Conservation (phyloP, 37 sponge, comb jelly and placozoan genomes). For the Geodia barretti region DNA sequence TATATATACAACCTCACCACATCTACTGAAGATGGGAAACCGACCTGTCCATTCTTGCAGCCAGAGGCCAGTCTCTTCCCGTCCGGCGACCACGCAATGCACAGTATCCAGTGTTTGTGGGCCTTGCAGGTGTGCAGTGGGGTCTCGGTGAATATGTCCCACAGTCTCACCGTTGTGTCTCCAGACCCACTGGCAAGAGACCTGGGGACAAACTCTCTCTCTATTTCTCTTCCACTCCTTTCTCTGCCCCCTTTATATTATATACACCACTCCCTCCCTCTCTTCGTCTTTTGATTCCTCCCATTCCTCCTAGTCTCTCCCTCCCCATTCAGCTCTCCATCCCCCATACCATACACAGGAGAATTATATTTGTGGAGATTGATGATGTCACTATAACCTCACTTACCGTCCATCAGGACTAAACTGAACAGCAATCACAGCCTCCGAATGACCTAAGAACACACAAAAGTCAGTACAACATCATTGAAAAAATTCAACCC, state of each 20-base stretch:
- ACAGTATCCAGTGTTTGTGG: constrained; percentile 98
- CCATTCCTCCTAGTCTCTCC: too few species aligned
- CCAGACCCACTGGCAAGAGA: constrained; percentile 94
- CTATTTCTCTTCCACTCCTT: too few species aligned
- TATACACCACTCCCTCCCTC: too few species aligned
- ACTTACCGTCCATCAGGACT: constrained; percentile 93
- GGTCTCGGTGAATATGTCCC: constrained; percentile 96
- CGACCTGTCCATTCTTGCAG: constrained; percentile 91
- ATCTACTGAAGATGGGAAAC: background rate
- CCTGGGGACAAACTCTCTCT: constrained; percentile 26
- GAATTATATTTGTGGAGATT: too few species aligned
- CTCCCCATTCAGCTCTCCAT: too few species aligned
- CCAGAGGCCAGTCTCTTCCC: constrained; percentile 93
- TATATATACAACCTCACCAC: background rate
- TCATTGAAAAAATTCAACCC: too few species aligned
- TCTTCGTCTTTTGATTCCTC: too few species aligned
- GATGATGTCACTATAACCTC: too few species aligned
- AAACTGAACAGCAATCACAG: constrained; percentile 89
- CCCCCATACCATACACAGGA: too few species aligned
- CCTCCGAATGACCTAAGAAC: constrained; percentile 87
- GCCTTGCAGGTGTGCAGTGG: constrained; percentile 85
- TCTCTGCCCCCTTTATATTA: too few species aligned
- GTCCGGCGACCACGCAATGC: constrained; percentile 95
- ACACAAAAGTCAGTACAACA: too few species aligned
- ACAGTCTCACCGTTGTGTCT: constrained; percentile 92